These are phyloP conservation scores for Pomacea maculata DNA, from an alignment of 1,140 invertebrate genomes.

Conservation along the genomic window DNA sequence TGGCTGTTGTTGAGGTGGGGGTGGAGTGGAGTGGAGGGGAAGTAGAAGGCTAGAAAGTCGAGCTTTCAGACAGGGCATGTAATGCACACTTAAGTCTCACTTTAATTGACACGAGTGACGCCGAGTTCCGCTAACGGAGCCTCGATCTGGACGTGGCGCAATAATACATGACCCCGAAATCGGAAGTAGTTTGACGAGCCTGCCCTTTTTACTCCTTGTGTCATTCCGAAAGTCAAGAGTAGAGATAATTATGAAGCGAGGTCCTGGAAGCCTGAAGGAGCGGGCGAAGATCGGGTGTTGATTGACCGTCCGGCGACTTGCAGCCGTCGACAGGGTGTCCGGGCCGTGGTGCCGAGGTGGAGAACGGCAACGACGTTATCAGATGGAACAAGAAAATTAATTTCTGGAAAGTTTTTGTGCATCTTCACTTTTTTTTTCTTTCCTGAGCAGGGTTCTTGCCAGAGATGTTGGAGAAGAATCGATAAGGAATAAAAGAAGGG, in stretches of 20 bases:
- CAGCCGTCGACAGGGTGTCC: too few relatives aligned
- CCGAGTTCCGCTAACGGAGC: slow-evolving; percentile 19
- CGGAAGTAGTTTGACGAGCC: slow-evolving; percentile 15
- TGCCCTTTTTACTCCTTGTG: slow-evolving; percentile 21
- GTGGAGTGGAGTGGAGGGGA: slow-evolving; percentile 1
- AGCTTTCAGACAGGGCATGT: slow-evolving; percentile 10
- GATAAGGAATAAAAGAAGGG: not conserved
- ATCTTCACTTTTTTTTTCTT: too few relatives aligned
- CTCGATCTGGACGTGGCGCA: slow-evolving; percentile 21
- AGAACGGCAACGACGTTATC: too few relatives aligned
- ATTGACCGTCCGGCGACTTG: too few relatives aligned
- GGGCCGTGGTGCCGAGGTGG: too few relatives aligned
- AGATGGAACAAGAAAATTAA: too few relatives aligned
- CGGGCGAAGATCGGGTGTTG: too few relatives aligned
- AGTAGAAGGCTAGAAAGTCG: slow-evolving; percentile 14
- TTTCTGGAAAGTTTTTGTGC: too few relatives aligned
- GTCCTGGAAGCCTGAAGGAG: too few relatives aligned
- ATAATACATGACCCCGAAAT: slow-evolving; percentile 17
- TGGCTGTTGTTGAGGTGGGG: too few relatives aligned
- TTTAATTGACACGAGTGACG: slow-evolving; percentile 22
- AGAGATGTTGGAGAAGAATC: not conserved
- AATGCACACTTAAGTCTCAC: slow-evolving; percentile 18
- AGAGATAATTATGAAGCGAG: slow-evolving; percentile 7
- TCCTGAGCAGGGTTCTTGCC: too few relatives aligned
- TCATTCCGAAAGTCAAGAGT: slow-evolving; percentile 13